Evolutionary conservation across 1,140 invertebrate genomes (phyloP).

Genomic region (Calephelis virginiensis): DNA sequence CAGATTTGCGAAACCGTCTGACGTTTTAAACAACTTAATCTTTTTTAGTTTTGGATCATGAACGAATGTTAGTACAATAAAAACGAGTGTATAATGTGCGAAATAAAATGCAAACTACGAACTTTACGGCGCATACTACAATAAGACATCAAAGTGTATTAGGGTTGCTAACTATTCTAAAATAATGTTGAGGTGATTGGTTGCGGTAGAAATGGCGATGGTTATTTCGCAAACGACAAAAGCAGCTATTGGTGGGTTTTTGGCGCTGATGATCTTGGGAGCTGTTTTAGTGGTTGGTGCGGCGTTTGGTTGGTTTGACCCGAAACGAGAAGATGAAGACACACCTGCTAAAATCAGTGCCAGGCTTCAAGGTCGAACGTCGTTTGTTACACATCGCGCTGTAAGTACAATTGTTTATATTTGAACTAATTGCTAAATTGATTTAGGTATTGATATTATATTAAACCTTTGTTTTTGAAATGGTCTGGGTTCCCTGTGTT

Average conservation of each 20-base stretch:
- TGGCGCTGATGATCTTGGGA: slow-evolving; percentile 69
- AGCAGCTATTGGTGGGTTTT: slow-evolving; percentile 65
- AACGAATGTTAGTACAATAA: slow-evolving; percentile 1
- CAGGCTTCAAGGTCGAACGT: slow-evolving; percentile 67
- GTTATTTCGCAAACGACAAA: slow-evolving; percentile 73
- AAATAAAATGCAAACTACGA: slow-evolving; percentile 11
- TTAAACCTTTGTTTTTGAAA: too few relatives aligned
- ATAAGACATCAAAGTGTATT: slow-evolving; percentile 1
- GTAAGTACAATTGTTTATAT: slow-evolving; percentile 44
- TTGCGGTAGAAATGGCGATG: slow-evolving; percentile 66
- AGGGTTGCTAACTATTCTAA: neutral
- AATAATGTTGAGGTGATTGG: slow-evolving; percentile 58
- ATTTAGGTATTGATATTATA: too few relatives aligned
- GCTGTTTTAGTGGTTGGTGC: slow-evolving; percentile 67
- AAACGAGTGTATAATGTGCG: neutral
- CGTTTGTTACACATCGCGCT: slow-evolving; percentile 68
- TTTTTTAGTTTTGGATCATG: neutral
- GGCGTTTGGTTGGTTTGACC: slow-evolving; percentile 70
- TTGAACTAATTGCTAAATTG: neutral
- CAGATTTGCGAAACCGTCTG: neutral
- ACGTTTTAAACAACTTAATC: neutral
- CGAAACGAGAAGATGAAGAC: slow-evolving; percentile 67
- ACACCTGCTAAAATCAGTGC: slow-evolving; percentile 69
- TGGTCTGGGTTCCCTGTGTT: too few relatives aligned
- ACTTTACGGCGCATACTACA: neutral